Percentiles rank a stretch among this genome's conserved stretches.
phyloP scores from a whole-genome alignment of 2,888 invertebrate species.

The Cyaniris semiargus region DNA sequence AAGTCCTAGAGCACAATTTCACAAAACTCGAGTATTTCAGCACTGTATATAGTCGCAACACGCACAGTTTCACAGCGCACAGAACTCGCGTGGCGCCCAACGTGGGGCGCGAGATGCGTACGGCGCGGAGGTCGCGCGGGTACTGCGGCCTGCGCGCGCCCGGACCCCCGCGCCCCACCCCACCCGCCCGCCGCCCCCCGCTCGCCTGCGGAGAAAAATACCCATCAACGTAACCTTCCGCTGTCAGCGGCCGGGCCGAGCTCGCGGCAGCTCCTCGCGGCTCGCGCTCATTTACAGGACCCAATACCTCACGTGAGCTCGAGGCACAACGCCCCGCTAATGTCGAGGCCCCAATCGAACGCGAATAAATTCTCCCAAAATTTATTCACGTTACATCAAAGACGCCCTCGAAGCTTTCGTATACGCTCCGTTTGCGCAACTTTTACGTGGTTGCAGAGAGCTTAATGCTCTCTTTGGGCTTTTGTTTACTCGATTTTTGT shows the following conservation, averaged over 20 bases:
- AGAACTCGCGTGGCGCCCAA: constrained; percentile 62
- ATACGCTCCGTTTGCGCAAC: constrained; percentile 51
- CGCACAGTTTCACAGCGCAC: constrained; percentile 41
- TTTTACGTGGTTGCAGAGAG: constrained; percentile 49
- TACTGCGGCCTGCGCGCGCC: constrained; percentile 76
- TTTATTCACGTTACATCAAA: constrained; percentile 55
- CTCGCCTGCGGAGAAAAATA: constrained; percentile 67
- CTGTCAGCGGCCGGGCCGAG: constrained; percentile 54
- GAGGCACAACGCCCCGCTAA: constrained; percentile 49
- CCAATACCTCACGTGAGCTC: constrained; percentile 60
- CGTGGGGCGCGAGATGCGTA: constrained; percentile 53
- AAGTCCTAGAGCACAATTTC: not conserved
- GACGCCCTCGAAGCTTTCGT: constrained; percentile 58
- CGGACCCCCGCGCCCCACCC: constrained; percentile 68
- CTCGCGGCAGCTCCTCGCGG: constrained; percentile 46
- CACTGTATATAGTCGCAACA: not conserved
- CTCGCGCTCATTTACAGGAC: constrained; percentile 54
- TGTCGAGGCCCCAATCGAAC: constrained; percentile 52
- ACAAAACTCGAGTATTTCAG: not conserved
- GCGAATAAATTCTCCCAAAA: constrained; percentile 32
- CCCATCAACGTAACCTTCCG: constrained; percentile 66
- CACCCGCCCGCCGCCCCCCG: constrained; percentile 54
- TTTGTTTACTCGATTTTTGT: constrained; percentile 19
- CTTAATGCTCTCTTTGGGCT: not conserved
- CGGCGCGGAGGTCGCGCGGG: constrained; percentile 54